phyloP scores from a whole-genome alignment of 2,797 vertebrate genomes.

The Pangasius djambal region DNA sequence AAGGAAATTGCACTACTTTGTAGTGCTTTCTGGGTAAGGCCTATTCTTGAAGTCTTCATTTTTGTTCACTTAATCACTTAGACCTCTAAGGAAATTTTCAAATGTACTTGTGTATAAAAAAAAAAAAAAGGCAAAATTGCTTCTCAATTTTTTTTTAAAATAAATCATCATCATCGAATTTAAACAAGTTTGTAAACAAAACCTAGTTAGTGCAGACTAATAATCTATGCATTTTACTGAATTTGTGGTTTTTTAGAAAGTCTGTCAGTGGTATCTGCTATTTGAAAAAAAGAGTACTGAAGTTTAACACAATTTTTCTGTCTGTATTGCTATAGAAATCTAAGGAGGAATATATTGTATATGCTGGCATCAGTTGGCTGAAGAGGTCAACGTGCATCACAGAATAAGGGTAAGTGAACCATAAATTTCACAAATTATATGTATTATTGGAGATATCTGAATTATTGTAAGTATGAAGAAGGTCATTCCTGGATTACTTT shows the following conservation, averaged over 20 bases:
- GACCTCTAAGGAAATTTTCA: background rate
- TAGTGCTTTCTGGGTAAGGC: background rate
- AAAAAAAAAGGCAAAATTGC: background rate
- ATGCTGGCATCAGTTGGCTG: background rate
- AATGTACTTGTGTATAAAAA: background rate
- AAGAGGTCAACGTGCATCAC: background rate
- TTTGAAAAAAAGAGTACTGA: background rate
- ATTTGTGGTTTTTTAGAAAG: background rate
- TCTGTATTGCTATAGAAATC: slow-evolving; percentile 4
- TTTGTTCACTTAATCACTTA: background rate
- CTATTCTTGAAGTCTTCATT: background rate
- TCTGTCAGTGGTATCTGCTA: background rate
- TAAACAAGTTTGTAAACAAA: background rate
- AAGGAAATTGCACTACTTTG: background rate
- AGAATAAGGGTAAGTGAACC: background rate
- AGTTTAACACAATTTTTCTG: background rate
- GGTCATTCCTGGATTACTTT: background rate
- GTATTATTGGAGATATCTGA: background rate
- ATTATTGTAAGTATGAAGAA: background rate
- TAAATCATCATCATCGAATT: background rate
- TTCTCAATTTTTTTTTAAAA: background rate
- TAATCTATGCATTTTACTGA: background rate
- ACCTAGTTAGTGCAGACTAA: background rate
- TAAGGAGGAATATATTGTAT: background rate
- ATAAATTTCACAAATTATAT: background rate